Evolutionary conservation across 2,797 vertebrate species (phyloP).

Genomic region (Spinus pinus): DNA sequence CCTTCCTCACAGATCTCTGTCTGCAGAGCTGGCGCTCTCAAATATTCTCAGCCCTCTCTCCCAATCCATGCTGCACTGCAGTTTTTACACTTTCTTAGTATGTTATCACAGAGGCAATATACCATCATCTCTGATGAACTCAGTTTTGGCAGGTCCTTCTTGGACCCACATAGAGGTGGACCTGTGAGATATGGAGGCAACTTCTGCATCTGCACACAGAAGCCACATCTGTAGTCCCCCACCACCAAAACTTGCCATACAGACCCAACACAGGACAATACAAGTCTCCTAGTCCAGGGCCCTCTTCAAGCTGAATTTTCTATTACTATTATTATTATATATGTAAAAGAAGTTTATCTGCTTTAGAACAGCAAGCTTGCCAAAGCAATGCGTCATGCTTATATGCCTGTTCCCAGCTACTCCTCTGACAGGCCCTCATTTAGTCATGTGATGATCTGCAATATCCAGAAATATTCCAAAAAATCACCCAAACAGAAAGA

Average conservation of each 20-base stretch:
- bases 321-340: background rate
- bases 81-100: background rate
- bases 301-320: background rate
- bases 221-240: accelerated
- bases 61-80: background rate
- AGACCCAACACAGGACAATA: background rate
- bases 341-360: background rate
- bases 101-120: background rate
- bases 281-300: background rate
- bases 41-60: background rate
- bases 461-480: background rate
- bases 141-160: background rate
- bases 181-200: background rate
- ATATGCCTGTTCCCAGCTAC: background rate
- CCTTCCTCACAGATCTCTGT: background rate
- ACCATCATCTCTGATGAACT: background rate
- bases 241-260: accelerated
- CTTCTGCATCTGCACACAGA: background rate
- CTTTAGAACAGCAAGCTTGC: background rate
- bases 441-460: background rate
- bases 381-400: background rate
- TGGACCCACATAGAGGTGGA: background rate
- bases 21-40: background rate
- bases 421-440: background rate
- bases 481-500: background rate